These are phyloP conservation scores for Ctenosaura bakeri DNA, from an alignment of 2,797 vertebrate genomes.

Conservation along the genomic window DNA sequence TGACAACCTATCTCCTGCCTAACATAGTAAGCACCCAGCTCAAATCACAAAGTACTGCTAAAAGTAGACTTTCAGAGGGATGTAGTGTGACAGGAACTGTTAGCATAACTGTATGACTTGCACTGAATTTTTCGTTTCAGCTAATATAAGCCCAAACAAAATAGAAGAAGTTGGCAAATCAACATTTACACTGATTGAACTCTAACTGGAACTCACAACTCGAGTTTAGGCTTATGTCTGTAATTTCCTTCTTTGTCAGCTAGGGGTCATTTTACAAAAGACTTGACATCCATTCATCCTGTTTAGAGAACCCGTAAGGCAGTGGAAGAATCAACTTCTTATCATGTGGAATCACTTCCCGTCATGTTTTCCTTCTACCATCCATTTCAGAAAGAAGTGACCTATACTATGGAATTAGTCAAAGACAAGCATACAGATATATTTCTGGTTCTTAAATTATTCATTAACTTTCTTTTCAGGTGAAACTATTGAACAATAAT, in stretches of 20 bases:
- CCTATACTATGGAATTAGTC: background rate
- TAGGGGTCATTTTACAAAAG: background rate
- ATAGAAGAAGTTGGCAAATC: too few species aligned
- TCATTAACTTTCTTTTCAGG: background rate
- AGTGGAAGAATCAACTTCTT: background rate
- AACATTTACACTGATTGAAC: too few species aligned
- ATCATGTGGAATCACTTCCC: background rate
- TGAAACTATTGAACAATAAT: background rate
- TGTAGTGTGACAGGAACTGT: background rate
- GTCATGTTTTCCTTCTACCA: background rate
- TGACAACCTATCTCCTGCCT: background rate
- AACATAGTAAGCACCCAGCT: background rate
- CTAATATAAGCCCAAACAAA: too few species aligned
- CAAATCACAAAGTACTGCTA: background rate
- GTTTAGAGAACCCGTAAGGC: background rate
- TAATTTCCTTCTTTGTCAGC: background rate
- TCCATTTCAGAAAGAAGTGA: background rate
- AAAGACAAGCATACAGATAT: background rate
- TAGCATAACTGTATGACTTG: too few species aligned
- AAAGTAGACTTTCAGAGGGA: background rate
- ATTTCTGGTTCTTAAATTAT: background rate
- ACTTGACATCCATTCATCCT: background rate
- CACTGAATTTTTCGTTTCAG: too few species aligned
- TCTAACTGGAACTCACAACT: too few species aligned
- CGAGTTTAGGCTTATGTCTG: too few species aligned